Evolutionary conservation across 2,888 invertebrate genomes (phyloP).

Genomic region (Tenthredo scrophulariae): DNA sequence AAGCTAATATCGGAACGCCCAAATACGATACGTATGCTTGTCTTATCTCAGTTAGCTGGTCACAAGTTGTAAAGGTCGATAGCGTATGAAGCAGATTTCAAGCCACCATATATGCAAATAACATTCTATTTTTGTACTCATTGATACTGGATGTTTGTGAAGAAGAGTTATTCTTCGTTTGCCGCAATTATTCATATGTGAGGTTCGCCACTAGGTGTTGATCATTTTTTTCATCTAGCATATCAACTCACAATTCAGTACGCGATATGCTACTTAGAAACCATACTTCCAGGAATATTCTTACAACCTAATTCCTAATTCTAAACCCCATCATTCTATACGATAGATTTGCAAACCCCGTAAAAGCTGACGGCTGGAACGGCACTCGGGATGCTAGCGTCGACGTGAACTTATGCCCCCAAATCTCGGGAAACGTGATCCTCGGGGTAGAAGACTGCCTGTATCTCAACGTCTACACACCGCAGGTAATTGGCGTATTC

Average conservation of each 20-base stretch:
- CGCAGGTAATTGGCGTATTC: not conserved
- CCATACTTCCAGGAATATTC: not conserved
- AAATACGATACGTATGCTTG: not conserved
- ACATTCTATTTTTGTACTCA: not conserved
- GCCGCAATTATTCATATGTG: not conserved
- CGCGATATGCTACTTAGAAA: not conserved
- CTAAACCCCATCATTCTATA: not conserved
- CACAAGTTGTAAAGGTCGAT: not conserved
- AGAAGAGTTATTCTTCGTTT: not conserved
- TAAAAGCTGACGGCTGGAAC: slow-evolving; percentile 11
- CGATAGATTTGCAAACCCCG: slow-evolving; percentile 28
- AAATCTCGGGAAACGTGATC: not conserved
- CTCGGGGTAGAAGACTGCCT: slow-evolving; percentile 19
- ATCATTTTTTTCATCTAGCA: not conserved
- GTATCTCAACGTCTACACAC: slow-evolving; percentile 47
- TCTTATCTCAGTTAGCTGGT: not conserved
- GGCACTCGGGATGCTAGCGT: slow-evolving; percentile 26
- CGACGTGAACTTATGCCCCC: not conserved
- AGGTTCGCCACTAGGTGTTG: not conserved
- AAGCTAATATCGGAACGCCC: too few relatives aligned
- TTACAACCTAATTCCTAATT: not conserved
- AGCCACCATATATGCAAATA: not conserved
- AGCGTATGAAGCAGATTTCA: not conserved
- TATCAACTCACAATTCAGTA: not conserved
- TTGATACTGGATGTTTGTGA: not conserved